These are phyloP conservation scores for Epiblema foenella DNA, from an alignment of 2,888 invertebrate species.

Conservation along the genomic window DNA sequence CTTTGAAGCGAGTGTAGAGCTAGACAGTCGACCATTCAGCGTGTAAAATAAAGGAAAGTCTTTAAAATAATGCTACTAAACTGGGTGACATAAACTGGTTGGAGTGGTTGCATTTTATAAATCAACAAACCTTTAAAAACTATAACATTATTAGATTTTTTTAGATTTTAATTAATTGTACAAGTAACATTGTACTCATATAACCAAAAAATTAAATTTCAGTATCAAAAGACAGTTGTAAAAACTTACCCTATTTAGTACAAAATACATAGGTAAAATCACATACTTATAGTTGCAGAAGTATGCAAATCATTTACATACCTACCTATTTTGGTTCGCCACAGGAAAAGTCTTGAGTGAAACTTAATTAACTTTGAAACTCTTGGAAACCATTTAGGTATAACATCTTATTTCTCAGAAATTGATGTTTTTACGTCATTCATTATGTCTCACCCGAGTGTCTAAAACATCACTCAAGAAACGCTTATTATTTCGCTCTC, in stretches of 20 bases:
- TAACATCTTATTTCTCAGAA: not conserved
- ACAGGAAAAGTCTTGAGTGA: not conserved
- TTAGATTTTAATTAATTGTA: too few species aligned
- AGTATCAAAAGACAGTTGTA: too few species aligned
- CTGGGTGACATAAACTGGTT: too few species aligned
- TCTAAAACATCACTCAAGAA: not conserved
- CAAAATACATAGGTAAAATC: too few species aligned
- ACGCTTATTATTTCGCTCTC: conserved; percentile 9
- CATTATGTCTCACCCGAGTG: not conserved
- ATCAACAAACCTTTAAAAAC: too few species aligned
- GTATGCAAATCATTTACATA: too few species aligned
- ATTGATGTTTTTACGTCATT: not conserved
- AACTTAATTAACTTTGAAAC: conserved; percentile 1
- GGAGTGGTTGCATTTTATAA: not conserved
- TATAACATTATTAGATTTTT: too few species aligned
- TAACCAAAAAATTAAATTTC: too few species aligned
- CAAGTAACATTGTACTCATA: too few species aligned
- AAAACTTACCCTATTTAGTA: too few species aligned
- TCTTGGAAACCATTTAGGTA: not conserved
- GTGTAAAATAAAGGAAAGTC: conserved; percentile 52
- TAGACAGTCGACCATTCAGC: conserved; percentile 52
- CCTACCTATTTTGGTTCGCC: too few species aligned
- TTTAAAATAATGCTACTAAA: not conserved
- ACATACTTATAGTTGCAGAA: too few species aligned
- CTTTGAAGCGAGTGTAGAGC: conserved; percentile 51